These are phyloP conservation scores for Halcyon senegalensis DNA, from an alignment of 2,113 vertebrate genomes.

Conservation along the genomic window DNA sequence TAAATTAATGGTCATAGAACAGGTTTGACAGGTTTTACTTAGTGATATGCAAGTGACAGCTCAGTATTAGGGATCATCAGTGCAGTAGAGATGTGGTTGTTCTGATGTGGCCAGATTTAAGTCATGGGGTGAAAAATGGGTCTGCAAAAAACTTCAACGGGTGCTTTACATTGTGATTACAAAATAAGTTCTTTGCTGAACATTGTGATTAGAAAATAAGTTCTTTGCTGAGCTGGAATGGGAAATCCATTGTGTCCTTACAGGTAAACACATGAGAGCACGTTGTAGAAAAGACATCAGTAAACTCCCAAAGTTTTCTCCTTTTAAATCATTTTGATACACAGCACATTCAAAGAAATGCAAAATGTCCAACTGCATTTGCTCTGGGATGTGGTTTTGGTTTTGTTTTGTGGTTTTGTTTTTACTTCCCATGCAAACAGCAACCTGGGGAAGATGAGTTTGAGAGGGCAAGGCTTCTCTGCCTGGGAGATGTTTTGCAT, in stretches of 20 bases:
- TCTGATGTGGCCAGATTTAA: not conserved
- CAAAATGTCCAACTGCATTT: not conserved
- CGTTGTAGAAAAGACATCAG: not conserved
- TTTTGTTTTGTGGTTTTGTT: not conserved
- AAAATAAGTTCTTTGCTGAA: not conserved
- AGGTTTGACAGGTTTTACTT: not conserved
- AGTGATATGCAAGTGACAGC: fast-evolving
- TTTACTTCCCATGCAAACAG: fast-evolving
- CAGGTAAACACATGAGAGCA: not conserved
- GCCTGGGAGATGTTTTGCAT: not conserved
- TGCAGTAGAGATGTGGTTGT: not conserved
- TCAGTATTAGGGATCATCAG: not conserved
- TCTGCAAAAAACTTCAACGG: not conserved
- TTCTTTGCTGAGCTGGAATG: not conserved
- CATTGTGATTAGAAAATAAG: not conserved
- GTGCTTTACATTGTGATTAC: not conserved
- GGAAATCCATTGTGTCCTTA: not conserved
- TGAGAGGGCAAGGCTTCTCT: not conserved
- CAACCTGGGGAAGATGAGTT: not conserved
- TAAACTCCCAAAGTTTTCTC: fast-evolving
- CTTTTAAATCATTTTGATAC: not conserved
- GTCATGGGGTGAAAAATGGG: not conserved
- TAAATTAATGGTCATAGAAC: not conserved
- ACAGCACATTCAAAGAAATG: not conserved
- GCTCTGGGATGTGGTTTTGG: not conserved